phyloP scores from a whole-genome alignment of 30 jellyfish, hydroid and myxozoan genomes.

The Rhopilema esculentum region DNA sequence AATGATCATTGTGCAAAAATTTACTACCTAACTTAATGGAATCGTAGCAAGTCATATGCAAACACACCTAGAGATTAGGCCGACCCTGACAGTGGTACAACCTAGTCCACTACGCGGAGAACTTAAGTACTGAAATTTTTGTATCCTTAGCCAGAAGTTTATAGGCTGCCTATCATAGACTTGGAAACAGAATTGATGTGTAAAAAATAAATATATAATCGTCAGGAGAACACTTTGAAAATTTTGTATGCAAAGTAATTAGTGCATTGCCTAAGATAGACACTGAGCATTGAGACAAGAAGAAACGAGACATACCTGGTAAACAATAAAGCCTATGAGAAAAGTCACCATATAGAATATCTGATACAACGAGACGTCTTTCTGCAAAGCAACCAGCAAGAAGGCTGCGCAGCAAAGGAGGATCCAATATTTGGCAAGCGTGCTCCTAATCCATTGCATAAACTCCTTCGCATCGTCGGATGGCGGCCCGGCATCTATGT shows the following conservation, averaged over 20 bases:
- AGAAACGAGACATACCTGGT: slow-evolving; percentile 68
- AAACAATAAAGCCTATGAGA: slow-evolving; percentile 85
- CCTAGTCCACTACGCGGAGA: too few species aligned
- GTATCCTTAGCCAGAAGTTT: too few species aligned
- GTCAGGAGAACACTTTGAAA: too few species aligned
- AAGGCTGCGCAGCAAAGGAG: slow-evolving; percentile 95
- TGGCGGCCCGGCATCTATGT: slow-evolving; percentile 87
- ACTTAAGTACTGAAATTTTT: too few species aligned
- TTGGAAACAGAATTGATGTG: too few species aligned
- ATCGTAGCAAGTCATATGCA: too few species aligned
- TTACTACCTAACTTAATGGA: too few species aligned
- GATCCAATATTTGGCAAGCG: slow-evolving; percentile 96
- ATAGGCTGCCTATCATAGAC: too few species aligned
- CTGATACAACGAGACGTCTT: slow-evolving; percentile 91
- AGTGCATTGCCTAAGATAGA: background rate
- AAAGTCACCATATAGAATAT: slow-evolving; percentile 95
- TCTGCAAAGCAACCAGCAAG: slow-evolving; percentile 92
- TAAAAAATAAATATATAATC: too few species aligned
- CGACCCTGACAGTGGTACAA: too few species aligned
- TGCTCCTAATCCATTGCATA: slow-evolving; percentile 84
- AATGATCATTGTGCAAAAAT: too few species aligned
- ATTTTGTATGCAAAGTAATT: background rate
- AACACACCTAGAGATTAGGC: too few species aligned
- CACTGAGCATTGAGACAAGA: background rate
- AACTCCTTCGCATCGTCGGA: slow-evolving; percentile 97